A percentile compares a stretch with the other conserved stretches of the same genome.
Conservation (phyloP, 2,113 vertebrate species). For the Gambusia holbrooki region DNA sequence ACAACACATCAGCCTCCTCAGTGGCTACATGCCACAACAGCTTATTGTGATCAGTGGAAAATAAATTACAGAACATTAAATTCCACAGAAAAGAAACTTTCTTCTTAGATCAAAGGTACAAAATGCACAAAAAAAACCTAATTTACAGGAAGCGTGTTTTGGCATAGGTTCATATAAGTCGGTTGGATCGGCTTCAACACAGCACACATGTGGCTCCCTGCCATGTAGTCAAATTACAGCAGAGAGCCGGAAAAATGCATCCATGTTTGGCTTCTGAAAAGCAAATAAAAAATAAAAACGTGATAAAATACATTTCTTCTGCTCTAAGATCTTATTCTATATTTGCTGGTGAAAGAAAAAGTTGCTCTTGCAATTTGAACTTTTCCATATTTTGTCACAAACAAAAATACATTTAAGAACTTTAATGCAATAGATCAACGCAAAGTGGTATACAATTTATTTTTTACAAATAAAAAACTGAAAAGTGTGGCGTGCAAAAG, state of each 20-base stretch:
- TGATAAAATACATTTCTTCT: neutral
- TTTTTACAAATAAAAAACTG: no score
- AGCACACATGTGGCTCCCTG: neutral
- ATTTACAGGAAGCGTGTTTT: neutral
- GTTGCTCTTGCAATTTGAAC: neutral
- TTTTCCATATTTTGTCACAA: no score
- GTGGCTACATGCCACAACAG: neutral
- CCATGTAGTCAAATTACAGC: neutral
- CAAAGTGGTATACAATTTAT: no score
- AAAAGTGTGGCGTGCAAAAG: no score
- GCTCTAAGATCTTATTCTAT: neutral
- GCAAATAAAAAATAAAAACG: neutral
- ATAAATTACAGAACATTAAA: neutral
- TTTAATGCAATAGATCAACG: no score
- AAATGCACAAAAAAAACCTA: neutral
- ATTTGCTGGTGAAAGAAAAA: neutral
- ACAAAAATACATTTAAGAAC: no score
- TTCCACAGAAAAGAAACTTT: neutral
- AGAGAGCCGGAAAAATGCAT: neutral
- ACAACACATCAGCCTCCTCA: neutral
- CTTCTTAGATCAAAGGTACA: neutral
- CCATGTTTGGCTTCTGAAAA: neutral
- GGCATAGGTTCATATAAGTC: neutral
- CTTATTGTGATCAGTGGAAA: neutral
- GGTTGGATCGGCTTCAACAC: neutral